Evolutionary conservation across 2,113 vertebrate genomes (phyloP).

Genomic region (Semnornis frantzii): DNA sequence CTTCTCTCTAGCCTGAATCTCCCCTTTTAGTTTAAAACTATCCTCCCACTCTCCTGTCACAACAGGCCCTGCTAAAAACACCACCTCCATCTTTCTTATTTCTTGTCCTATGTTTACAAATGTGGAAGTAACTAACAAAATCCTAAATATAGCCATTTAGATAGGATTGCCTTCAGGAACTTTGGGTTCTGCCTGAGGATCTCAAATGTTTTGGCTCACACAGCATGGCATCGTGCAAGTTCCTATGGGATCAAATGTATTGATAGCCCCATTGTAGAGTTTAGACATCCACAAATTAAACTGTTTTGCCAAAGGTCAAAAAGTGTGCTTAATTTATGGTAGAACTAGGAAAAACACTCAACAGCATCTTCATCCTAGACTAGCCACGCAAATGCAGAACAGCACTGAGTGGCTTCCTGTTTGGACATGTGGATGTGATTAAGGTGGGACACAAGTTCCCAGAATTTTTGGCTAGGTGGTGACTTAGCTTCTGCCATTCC

Average conservation of each 20-base stretch:
- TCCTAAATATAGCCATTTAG: not conserved
- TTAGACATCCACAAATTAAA: not conserved
- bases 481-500: not conserved
- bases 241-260: not conserved
- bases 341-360: not conserved
- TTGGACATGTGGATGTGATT: slow-evolving; percentile 28
- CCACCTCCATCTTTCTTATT: too few species aligned
- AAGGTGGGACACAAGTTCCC: not conserved
- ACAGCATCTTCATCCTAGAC: not conserved
- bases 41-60: too few species aligned
- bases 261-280: not conserved
- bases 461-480: slow-evolving; percentile 29
- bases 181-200: not conserved
- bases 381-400: not conserved
- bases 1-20: too few species aligned
- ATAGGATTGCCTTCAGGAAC: too few species aligned
- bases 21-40: too few species aligned
- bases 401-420: not conserved
- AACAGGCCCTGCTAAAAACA: too few species aligned
- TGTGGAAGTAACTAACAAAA: not conserved
- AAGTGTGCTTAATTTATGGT: not conserved
- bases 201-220: not conserved
- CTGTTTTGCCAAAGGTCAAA: slow-evolving; percentile 21
- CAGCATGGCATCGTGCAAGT: not conserved
- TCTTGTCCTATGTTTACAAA: not conserved